Base-by-base conservation (phyloP, 2,113 vertebrate species). In the Trogon melanurus region DNA sequence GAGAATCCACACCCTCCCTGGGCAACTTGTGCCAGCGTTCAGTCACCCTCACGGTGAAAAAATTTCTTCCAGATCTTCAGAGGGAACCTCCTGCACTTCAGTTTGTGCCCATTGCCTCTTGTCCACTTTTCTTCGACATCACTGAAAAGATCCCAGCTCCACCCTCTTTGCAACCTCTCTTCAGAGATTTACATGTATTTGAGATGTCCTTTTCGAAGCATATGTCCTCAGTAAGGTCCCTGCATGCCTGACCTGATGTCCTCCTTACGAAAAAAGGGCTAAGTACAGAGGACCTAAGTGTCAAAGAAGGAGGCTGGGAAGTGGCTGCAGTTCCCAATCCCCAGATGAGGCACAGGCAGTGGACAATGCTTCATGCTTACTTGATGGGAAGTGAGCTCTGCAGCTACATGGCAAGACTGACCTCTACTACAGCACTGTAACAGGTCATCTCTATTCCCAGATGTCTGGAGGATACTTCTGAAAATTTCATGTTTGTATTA, bases 291-390 rank as follows among this genome's bases (percentile, higher is more conserved):
- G 21, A 9, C 9, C 10, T n/a, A 19, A 41, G 9, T 69, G 30
- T 45, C n/a, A 25, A 23, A 82, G 53, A 74, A 38, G 10, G 8
- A 54, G 30, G 2, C 36, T 91, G 64, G 17, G 76, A 76, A 65
- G 36, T 36, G 21, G 6, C 15, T 81, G 65, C 41, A 82, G 8
- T 73, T 76, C 53, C 50, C 44, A 88, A 5, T 5, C 6, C 7
- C 3, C 0, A 4, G 15, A 56, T 6, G 12, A 53, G 32, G 5
- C 25, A 88, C 6, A 76, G 41, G 9, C 1, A 6, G 11, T 23
- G 36, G 30, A 36, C 9, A 62, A 11, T 6, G 9, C 6, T 62
- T 87, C 25, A 20, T 44, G 17, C 19, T 82, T 88, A 45, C 30
- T 51, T 62, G 32, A n/a, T 45, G 19, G 10, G 6, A 1, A 69